Evolutionary conservation across 2,797 vertebrate genomes (phyloP).

Genomic region (Jordanella pulchra): DNA sequence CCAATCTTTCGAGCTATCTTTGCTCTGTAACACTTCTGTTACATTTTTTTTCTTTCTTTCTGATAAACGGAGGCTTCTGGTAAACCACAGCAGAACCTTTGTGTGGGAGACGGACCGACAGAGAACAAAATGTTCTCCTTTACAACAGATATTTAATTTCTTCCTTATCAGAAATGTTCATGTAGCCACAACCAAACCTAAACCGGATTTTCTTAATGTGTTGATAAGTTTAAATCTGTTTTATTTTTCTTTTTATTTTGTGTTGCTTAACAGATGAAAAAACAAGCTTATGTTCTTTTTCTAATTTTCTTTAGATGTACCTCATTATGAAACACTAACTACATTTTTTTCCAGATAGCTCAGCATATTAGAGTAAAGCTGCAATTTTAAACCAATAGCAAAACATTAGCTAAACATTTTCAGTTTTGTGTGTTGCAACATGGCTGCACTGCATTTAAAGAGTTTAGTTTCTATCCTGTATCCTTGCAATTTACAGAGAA

Average conservation of each 20-base stretch:
- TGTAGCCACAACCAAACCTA: not conserved
- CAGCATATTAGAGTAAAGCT: too few species aligned
- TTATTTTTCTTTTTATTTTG: too few species aligned
- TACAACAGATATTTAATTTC: not conserved
- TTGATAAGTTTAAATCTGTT: too few species aligned
- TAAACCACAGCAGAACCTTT: not conserved
- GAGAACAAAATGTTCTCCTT: constrained; percentile 1
- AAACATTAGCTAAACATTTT: too few species aligned
- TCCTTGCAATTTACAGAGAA: not conserved
- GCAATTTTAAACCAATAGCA: too few species aligned
- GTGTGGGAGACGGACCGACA: not conserved
- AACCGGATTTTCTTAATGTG: not conserved
- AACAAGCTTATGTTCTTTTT: too few species aligned
- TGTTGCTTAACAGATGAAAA: not conserved
- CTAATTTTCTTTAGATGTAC: too few species aligned
- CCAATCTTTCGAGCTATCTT: not conserved
- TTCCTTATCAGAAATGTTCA: not conserved
- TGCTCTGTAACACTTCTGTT: constrained; percentile 1
- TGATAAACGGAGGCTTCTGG: too few species aligned
- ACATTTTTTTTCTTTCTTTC: not conserved
- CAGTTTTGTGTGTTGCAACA: not conserved
- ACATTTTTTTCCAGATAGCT: too few species aligned
- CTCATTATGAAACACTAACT: too few species aligned
- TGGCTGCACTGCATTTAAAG: not conserved
- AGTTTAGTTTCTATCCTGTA: not conserved